phyloP scores from a whole-genome alignment of 2,797 vertebrate genomes.

The Sebastes paucispinis region DNA sequence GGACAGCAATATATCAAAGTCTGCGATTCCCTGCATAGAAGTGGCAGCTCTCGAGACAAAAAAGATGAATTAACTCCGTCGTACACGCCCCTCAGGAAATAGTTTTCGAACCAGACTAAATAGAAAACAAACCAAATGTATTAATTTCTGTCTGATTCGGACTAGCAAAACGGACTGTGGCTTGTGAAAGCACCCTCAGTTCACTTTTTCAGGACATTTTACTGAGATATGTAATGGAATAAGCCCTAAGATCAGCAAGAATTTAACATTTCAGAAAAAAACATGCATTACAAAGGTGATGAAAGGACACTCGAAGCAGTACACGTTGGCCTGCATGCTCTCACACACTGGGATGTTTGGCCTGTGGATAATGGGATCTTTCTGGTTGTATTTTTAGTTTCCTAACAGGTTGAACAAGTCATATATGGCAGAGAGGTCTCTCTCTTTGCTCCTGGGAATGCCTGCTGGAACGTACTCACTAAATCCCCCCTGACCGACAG shows the following conservation, averaged over 20 bases:
- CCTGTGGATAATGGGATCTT: conserved; percentile 25
- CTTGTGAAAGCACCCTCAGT: neutral
- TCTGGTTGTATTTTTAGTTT: conserved; percentile 21
- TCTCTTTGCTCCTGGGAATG: conserved; percentile 15
- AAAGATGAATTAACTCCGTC: too few relatives aligned
- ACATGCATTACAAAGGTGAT: neutral
- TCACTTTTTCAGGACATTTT: neutral
- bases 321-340: neutral
- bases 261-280: neutral
- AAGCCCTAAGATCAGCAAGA: neutral
- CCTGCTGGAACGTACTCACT: conserved; percentile 36
- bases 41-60: too few relatives aligned
- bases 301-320: neutral
- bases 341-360: conserved; percentile 11
- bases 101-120: too few relatives aligned
- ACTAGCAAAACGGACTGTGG: too few relatives aligned
- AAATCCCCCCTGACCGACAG: conserved; percentile 35
- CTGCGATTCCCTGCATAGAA: too few relatives aligned
- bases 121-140: too few relatives aligned
- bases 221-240: neutral
- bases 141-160: too few relatives aligned
- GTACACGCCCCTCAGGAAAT: too few relatives aligned
- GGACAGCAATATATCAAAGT: too few relatives aligned
- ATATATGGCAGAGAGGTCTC: conserved; percentile 13
- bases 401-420: conserved; percentile 22